These are phyloP conservation scores for Cephonodes hylas DNA, from an alignment of 2,888 invertebrate species.

Conservation along the genomic window DNA sequence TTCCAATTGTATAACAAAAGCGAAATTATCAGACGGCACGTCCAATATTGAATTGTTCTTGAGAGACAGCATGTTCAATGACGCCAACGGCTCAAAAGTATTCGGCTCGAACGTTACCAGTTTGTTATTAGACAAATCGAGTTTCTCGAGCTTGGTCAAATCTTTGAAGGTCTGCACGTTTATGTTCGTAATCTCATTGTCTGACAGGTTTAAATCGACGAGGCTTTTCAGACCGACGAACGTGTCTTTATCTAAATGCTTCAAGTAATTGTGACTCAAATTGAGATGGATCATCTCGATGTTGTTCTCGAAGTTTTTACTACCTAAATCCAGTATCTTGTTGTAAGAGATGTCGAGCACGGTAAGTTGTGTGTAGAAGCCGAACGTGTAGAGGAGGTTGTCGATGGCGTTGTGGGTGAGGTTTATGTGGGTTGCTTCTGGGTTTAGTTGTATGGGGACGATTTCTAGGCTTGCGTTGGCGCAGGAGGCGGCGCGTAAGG, in stretches of 20 bases:
- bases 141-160: slow-evolving; percentile 85
- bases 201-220: slow-evolving; percentile 86
- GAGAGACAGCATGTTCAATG: slow-evolving; percentile 86
- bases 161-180: slow-evolving; percentile 89
- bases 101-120: slow-evolving; percentile 87
- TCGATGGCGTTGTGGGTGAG: slow-evolving; percentile 91
- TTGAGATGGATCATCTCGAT: slow-evolving; percentile 87
- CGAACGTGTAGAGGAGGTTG: slow-evolving; percentile 88
- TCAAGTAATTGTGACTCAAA: slow-evolving; percentile 88
- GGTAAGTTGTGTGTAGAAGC: slow-evolving; percentile 89
- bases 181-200: slow-evolving; percentile 88
- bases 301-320: slow-evolving; percentile 90
- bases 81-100: slow-evolving; percentile 85
- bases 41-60: slow-evolving; percentile 90
- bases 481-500: slow-evolving; percentile 87
- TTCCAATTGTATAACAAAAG: slow-evolving; percentile 84
- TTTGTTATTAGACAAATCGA: slow-evolving; percentile 89
- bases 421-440: slow-evolving; percentile 90
- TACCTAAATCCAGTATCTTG: slow-evolving; percentile 89
- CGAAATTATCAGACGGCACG: slow-evolving; percentile 86
- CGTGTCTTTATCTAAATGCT: slow-evolving; percentile 86
- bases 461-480: slow-evolving; percentile 89
- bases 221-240: slow-evolving; percentile 87
- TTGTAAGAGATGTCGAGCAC: slow-evolving; percentile 92
- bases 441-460: slow-evolving; percentile 94